Evolutionary conservation across 64 coral and sea anemone species (phyloP).

Genomic region (Dendronephthya gigantea): DNA sequence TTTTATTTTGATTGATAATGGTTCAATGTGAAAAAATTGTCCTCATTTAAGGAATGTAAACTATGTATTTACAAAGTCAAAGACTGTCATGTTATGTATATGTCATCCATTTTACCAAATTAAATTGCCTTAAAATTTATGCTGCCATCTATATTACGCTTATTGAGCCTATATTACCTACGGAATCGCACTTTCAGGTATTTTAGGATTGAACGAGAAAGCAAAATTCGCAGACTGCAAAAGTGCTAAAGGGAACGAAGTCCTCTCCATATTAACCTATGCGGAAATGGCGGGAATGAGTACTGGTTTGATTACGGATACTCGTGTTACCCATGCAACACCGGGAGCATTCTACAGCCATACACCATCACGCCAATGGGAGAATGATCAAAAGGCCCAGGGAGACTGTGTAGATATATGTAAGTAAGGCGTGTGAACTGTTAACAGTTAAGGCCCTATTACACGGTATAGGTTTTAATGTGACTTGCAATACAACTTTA

Average conservation of each 20-base stretch:
- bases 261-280: slow-evolving; percentile 40
- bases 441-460: too few relatives aligned
- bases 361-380: slow-evolving; percentile 44
- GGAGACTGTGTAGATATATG: slow-evolving; percentile 51
- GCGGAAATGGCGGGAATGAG: slow-evolving; percentile 65
- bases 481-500: too few relatives aligned
- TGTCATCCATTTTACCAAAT: too few relatives aligned
- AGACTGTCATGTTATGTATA: too few relatives aligned
- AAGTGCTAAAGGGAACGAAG: slow-evolving; percentile 28
- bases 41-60: too few relatives aligned
- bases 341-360: slow-evolving; percentile 32
- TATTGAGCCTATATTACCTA: too few relatives aligned
- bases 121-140: too few relatives aligned
- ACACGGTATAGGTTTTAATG: too few relatives aligned
- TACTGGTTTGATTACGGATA: slow-evolving; percentile 49
- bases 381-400: slow-evolving; percentile 37
- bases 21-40: too few relatives aligned
- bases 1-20: too few relatives aligned
- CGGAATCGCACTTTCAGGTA: slow-evolving; percentile 33
- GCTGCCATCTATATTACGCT: too few relatives aligned
- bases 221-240: slow-evolving; percentile 33
- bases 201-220: slow-evolving; percentile 37
- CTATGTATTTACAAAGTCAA: too few relatives aligned
- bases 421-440: neutral
- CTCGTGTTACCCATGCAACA: slow-evolving; percentile 47